Evolutionary conservation across 2,888 invertebrate species (phyloP).

Genomic region (Odontocolon sp.): DNA sequence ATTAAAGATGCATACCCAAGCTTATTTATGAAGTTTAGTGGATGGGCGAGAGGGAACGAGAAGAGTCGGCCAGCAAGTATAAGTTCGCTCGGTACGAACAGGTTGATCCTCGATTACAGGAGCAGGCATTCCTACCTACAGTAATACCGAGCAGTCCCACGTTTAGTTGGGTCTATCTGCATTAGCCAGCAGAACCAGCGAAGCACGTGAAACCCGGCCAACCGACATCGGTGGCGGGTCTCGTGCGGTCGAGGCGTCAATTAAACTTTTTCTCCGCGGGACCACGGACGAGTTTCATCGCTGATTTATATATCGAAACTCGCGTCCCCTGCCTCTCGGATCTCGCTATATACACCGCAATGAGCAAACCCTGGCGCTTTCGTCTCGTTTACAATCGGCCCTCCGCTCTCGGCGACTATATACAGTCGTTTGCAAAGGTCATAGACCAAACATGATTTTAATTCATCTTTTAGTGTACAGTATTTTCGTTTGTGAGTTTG

Average conservation of each 20-base stretch:
- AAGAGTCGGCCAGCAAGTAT: neutral
- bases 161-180: slow-evolving; percentile 44
- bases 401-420: too few species aligned
- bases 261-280: slow-evolving; percentile 63
- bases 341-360: neutral
- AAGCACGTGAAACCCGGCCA: slow-evolving; percentile 35
- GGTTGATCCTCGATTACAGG: slow-evolving; percentile 62
- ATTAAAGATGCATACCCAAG: slow-evolving; percentile 72
- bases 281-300: slow-evolving; percentile 29
- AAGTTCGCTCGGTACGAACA: slow-evolving; percentile 18
- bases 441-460: neutral
- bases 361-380: neutral
- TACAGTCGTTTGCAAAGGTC: neutral
- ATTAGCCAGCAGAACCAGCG: slow-evolving; percentile 40
- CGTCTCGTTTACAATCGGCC: neutral
- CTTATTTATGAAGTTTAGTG: slow-evolving; percentile 67
- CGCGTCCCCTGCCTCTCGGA: neutral
- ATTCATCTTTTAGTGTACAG: neutral
- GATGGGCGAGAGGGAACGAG: slow-evolving; percentile 35
- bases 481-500: slow-evolving; percentile 16
- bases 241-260: slow-evolving; percentile 63
- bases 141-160: slow-evolving; percentile 10
- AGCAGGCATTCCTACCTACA: neutral
- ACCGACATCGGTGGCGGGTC: slow-evolving; percentile 28
- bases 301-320: slow-evolving; percentile 54